Percentiles rank a stretch among this genome's conserved stretches.
Evolutionary conservation across 1,140 invertebrate genomes (phyloP).

Genomic region (Anadara kagoshimensis): DNA sequence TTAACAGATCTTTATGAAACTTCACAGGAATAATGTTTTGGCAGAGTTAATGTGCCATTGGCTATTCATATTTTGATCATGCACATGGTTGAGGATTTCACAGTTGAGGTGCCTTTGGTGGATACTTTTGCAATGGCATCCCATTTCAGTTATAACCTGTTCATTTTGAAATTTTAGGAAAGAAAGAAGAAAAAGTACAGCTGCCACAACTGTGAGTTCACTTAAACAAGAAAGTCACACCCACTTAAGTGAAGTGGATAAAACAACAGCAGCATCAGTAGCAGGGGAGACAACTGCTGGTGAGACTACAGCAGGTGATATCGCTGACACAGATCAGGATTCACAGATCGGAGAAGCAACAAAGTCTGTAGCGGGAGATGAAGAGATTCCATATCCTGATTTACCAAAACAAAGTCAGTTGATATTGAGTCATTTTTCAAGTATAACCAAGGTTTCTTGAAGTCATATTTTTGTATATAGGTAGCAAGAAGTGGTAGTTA

Average conservation of each 20-base stretch:
- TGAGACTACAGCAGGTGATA: constrained; percentile 25
- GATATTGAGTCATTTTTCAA: too few relatives aligned
- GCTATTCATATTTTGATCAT: too few relatives aligned
- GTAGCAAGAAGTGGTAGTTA: too few relatives aligned
- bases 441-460: too few relatives aligned
- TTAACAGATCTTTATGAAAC: too few relatives aligned
- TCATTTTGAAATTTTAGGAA: constrained; percentile 16
- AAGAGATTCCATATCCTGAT: constrained; percentile 39
- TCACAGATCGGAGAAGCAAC: constrained; percentile 34
- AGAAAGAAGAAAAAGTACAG: constrained; percentile 54
- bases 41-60: too few relatives aligned
- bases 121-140: too few relatives aligned
- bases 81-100: too few relatives aligned
- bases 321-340: constrained; percentile 13
- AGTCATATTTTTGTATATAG: too few relatives aligned
- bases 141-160: too few relatives aligned
- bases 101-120: too few relatives aligned
- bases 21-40: too few relatives aligned
- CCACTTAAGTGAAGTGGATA: constrained; percentile 5
- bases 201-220: constrained; percentile 47
- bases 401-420: constrained; percentile 44
- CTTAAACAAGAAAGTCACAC: constrained; percentile 49
- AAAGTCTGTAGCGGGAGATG: constrained; percentile 38
- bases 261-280: constrained; percentile 20
- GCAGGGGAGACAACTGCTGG: constrained; percentile 20